Conservation (phyloP, 2,113 vertebrate genomes). For the Xerus inauris region DNA sequence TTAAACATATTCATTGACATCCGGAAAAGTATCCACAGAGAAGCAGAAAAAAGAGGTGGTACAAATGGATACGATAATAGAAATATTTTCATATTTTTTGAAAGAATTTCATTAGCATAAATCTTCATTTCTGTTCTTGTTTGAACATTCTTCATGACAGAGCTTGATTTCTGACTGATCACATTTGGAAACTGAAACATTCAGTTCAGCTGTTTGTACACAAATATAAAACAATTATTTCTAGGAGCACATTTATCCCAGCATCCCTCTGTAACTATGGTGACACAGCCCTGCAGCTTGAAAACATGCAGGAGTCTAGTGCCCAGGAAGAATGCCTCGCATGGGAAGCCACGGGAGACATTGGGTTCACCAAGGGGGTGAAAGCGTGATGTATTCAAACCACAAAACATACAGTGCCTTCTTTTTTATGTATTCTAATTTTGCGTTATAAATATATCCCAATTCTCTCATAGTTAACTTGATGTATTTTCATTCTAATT, state of each 20-base stretch:
- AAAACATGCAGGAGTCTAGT: slow-evolving; percentile 33
- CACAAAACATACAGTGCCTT: not conserved
- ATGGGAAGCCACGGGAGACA: not conserved
- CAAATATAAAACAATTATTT: slow-evolving; percentile 78
- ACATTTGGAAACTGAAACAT: slow-evolving; percentile 72
- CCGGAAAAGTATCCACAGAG: slow-evolving; percentile 6
- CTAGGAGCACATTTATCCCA: slow-evolving; percentile 70
- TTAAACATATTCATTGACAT: not conserved
- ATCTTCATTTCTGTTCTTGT: slow-evolving; percentile 29
- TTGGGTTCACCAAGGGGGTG: not conserved
- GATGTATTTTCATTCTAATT: not conserved
- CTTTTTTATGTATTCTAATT: not conserved
- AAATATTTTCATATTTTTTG: slow-evolving; percentile 55
- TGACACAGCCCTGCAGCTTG: slow-evolving; percentile 51
- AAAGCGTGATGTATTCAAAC: not conserved
- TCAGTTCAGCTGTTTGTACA: slow-evolving; percentile 78
- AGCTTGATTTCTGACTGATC: slow-evolving; percentile 71
- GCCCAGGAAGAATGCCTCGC: not conserved
- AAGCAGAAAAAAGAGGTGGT: not conserved
- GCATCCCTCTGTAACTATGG: slow-evolving; percentile 76
- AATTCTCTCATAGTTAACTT: not conserved
- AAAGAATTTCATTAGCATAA: slow-evolving; percentile 58
- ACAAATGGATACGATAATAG: not conserved
- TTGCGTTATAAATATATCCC: not conserved
- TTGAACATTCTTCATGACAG: slow-evolving; percentile 40